phyloP scores from a whole-genome alignment of 2,888 invertebrate genomes.

The Cynaeus angustus region DNA sequence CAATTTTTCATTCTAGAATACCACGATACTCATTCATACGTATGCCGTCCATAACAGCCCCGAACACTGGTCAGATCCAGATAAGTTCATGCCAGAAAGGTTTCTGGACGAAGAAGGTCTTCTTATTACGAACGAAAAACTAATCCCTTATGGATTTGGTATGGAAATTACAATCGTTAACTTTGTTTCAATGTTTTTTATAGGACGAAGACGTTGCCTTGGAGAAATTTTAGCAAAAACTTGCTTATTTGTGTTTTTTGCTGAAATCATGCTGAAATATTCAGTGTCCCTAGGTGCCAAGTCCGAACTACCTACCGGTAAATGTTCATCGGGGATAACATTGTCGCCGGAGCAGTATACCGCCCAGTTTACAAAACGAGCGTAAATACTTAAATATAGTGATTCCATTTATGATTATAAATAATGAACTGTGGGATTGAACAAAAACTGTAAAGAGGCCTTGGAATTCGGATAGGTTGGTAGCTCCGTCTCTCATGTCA shows the following conservation, averaged over 20 bases:
- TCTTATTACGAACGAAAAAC: constrained; percentile 62
- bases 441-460: too few relatives aligned
- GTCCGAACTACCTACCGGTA: constrained; percentile 68
- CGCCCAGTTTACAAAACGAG: constrained; percentile 53
- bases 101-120: constrained; percentile 73
- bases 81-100: constrained; percentile 78
- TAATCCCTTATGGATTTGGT: constrained; percentile 71
- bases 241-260: constrained; percentile 77
- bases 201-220: constrained; percentile 79
- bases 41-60: constrained; percentile 78
- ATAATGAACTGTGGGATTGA: too few relatives aligned
- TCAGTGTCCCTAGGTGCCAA: constrained; percentile 70
- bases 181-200: constrained; percentile 50
- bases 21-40: constrained; percentile 76
- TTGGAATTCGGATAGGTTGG: too few relatives aligned
- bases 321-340: constrained; percentile 74
- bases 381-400: neutral
- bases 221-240: constrained; percentile 78
- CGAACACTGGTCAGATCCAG: constrained; percentile 76
- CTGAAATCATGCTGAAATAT: constrained; percentile 76
- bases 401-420: neutral
- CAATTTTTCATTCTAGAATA: constrained; percentile 59
- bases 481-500: too few relatives aligned
- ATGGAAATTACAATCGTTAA: neutral
- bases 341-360: constrained; percentile 75